These are phyloP conservation scores for Intellagama lesueurii DNA, from an alignment of 2,797 vertebrate genomes.

Conservation along the genomic window DNA sequence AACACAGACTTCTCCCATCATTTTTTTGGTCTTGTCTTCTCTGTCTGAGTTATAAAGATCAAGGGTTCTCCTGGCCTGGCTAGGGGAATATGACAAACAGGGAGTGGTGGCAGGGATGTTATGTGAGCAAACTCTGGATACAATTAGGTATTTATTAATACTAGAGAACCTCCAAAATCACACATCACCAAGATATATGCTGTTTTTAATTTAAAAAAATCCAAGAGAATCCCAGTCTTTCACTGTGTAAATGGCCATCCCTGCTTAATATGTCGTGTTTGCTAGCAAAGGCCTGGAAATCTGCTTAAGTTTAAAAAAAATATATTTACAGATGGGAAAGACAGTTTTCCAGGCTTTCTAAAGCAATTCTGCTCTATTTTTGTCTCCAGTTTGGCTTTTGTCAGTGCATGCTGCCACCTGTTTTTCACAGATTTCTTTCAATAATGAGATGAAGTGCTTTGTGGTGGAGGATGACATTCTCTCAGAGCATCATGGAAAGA, in stretches of 20 bases:
- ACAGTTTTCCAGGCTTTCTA: conserved; percentile 78
- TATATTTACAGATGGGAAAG: conserved; percentile 78
- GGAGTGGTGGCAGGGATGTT: neutral
- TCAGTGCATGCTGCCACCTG: conserved; percentile 77
- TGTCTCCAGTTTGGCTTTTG: conserved; percentile 75
- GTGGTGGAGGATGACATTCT: conserved; percentile 62
- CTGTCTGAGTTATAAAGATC: neutral
- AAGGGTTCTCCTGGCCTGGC: neutral
- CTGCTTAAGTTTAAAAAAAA: conserved; percentile 66
- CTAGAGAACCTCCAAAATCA: neutral
- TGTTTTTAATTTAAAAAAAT: conserved; percentile 57
- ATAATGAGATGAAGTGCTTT: conserved; percentile 57
- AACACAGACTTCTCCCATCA: neutral
- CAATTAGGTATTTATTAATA: neutral
- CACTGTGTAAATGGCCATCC: conserved; percentile 65
- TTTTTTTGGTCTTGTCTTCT: neutral
- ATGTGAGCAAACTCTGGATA: neutral
- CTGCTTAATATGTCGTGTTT: conserved; percentile 48
- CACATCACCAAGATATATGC: neutral
- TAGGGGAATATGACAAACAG: neutral
- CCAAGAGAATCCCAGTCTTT: conserved; percentile 64
- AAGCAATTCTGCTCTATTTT: conserved; percentile 78
- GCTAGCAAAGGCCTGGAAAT: conserved; percentile 70
- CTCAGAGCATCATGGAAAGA: conserved; percentile 34
- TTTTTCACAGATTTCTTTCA: conserved; percentile 80